These are phyloP conservation scores for Orchesella flavescens DNA, from an alignment of 2,888 invertebrate genomes.

Conservation along the genomic window DNA sequence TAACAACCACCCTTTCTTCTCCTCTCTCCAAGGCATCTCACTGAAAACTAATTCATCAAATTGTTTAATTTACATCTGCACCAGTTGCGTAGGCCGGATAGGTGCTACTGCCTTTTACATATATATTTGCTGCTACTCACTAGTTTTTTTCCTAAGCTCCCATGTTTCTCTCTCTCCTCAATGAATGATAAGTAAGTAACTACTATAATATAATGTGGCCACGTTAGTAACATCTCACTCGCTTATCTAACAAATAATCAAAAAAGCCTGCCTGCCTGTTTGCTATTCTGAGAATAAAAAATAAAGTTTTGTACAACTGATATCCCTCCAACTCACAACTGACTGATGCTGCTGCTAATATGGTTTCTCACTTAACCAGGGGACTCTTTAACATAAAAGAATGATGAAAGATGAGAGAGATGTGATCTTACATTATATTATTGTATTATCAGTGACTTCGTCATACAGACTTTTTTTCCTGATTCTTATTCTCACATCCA, in stretches of 20 bases:
- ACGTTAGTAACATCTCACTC: conserved; percentile 3
- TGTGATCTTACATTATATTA: conserved; percentile 48
- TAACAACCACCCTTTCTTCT: not conserved
- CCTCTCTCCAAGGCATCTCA: conserved; percentile 6
- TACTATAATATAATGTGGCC: not conserved
- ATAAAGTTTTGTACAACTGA: no score
- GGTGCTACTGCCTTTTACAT: conserved; percentile 12
- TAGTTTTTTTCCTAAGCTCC: not conserved
- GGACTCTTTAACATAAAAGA: conserved; percentile 49
- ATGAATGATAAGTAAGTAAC: conserved; percentile 16
- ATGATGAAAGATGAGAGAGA: conserved; percentile 31
- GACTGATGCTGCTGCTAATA: not conserved
- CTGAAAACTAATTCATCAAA: conserved; percentile 47
- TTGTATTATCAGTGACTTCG: conserved; percentile 27
- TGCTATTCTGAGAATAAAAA: no score
- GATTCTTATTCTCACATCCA: conserved; percentile 14
- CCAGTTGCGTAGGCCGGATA: conserved; percentile 44
- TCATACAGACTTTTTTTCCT: conserved; percentile 22
- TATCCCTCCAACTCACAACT: no score
- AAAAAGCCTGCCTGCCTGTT: not conserved
- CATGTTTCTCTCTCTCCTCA: not conserved
- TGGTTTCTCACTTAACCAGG: conserved; percentile 13
- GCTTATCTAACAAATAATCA: not conserved
- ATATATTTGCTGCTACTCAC: not conserved
- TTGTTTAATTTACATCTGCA: conserved; percentile 46